A percentile compares a stretch with the other conserved stretches of the same genome.
Evolutionary conservation across 2,888 invertebrate species (phyloP).

Genomic region (Pandemis cinnamomeana): DNA sequence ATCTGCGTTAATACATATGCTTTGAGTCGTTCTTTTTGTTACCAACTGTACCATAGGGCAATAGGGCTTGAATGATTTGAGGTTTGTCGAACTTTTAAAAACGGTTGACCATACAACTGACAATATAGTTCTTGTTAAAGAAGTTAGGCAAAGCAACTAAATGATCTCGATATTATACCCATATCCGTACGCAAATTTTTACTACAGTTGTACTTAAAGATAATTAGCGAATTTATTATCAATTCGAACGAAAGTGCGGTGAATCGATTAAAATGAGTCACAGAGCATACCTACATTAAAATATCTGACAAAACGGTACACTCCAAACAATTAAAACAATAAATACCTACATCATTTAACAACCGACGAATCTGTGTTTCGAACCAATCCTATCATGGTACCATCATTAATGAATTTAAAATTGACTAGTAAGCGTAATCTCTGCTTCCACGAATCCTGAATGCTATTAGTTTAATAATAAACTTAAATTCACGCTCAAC

Average conservation of each 20-base stretch:
- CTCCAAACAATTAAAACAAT: too few species aligned
- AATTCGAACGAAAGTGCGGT: too few species aligned
- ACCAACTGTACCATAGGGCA: constrained; percentile 17
- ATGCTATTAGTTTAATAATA: not conserved
- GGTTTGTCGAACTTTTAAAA: constrained; percentile 7
- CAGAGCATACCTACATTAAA: too few species aligned
- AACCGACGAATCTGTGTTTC: too few species aligned
- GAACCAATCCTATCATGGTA: too few species aligned
- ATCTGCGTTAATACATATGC: constrained; percentile 23
- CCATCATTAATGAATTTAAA: not conserved
- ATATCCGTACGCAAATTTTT: too few species aligned
- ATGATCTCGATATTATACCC: too few species aligned
- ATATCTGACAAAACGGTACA: too few species aligned
- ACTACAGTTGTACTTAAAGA: too few species aligned
- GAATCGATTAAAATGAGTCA: too few species aligned
- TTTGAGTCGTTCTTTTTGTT: constrained; percentile 15
- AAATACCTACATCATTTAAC: too few species aligned
- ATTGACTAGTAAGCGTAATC: not conserved
- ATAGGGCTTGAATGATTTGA: constrained; percentile 4
- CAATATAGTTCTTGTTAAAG: not conserved
- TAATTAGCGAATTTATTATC: too few species aligned
- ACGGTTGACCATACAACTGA: not conserved
- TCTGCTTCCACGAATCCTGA: not conserved
- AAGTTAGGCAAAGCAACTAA: not conserved
- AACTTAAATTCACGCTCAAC: constrained; percentile 9